These are phyloP conservation scores for Macroramphosus scolopax DNA, from an alignment of 2,797 vertebrate genomes.

Conservation along the genomic window DNA sequence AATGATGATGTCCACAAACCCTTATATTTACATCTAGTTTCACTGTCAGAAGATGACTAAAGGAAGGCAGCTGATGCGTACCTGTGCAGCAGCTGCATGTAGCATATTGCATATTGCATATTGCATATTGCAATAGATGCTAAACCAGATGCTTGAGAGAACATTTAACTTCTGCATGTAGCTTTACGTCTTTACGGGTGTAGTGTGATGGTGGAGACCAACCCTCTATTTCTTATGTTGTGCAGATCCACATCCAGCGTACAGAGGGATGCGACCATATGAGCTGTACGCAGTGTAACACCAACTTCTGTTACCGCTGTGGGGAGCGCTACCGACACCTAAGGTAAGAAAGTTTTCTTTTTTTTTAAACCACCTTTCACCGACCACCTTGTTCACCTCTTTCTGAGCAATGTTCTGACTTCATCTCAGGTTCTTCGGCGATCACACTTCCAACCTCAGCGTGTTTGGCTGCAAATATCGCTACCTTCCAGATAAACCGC, in stretches of 20 bases:
- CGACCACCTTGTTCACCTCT: neutral
- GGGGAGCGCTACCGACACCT: slow-evolving; percentile 95
- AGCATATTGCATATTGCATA: slow-evolving; percentile 2
- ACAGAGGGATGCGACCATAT: slow-evolving; percentile 98
- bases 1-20: slow-evolving; percentile 9
- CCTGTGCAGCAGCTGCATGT: too few relatives aligned
- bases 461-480: slow-evolving; percentile 99
- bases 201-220: too few relatives aligned
- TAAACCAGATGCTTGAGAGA: slow-evolving; percentile 2
- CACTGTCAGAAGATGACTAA: slow-evolving; percentile 38
- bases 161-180: neutral
- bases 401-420: neutral
- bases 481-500: slow-evolving; percentile 96
- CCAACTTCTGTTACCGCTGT: slow-evolving; percentile 99
- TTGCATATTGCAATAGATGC: neutral
- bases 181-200: neutral
- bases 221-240: neutral
- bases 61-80: too few relatives aligned
- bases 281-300: slow-evolving; percentile 97
- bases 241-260: slow-evolving; percentile 96
- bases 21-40: slow-evolving; percentile 35
- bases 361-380: neutral
- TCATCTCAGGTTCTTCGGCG: slow-evolving; percentile 86
- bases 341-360: slow-evolving; percentile 54
- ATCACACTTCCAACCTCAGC: slow-evolving; percentile 98